Percentiles rank a stretch among this genome's conserved stretches.
These are phyloP conservation scores for Acanthurus leucopareius DNA, from an alignment of 2,797 vertebrate genomes.

Conservation along the genomic window DNA sequence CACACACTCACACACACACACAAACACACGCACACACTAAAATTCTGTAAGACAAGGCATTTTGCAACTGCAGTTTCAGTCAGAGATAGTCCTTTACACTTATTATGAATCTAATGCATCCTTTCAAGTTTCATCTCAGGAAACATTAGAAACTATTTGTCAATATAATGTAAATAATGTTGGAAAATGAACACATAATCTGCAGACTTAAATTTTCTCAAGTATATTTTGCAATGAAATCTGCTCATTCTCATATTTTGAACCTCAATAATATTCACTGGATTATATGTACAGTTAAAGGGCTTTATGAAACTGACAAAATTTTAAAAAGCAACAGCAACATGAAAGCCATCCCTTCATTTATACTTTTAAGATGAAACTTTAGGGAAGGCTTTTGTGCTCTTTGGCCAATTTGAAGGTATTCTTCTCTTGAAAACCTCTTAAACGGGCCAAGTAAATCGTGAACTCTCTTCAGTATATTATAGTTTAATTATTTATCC, in stretches of 20 bases:
- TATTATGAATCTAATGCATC: neutral
- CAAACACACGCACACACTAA: neutral
- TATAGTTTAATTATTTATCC: neutral
- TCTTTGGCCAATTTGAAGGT: neutral
- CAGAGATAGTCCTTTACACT: neutral
- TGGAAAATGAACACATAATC: neutral
- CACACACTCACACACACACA: constrained; percentile 11
- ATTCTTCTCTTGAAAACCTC: neutral
- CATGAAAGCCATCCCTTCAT: neutral
- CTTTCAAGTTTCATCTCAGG: too few relatives aligned
- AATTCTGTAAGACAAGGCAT: neutral
- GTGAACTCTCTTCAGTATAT: neutral
- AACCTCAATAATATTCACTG: neutral
- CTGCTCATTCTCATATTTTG: neutral
- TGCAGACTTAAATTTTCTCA: too few relatives aligned
- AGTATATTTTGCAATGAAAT: neutral
- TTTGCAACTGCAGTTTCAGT: neutral
- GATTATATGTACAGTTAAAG: neutral
- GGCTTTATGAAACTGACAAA: neutral
- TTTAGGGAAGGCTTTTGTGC: neutral
- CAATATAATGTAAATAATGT: neutral
- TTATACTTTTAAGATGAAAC: neutral
- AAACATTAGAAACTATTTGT: neutral
- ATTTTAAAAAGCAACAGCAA: neutral
- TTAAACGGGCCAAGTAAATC: neutral